Evolutionary conservation across 2,888 invertebrate genomes (phyloP).

Genomic region (Noctuana brunneofusca): DNA sequence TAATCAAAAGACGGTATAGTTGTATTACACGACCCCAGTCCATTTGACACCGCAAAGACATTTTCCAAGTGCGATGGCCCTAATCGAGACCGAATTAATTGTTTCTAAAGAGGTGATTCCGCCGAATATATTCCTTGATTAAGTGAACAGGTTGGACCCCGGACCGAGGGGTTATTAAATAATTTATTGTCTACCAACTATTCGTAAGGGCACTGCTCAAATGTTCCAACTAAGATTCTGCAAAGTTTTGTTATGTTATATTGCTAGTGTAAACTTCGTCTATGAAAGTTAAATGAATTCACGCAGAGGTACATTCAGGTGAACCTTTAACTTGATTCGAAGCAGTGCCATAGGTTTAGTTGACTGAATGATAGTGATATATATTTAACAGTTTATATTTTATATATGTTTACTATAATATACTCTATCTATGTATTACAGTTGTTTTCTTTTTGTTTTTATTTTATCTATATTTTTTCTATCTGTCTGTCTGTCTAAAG

Average conservation of each 20-base stretch:
- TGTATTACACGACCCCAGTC: slow-evolving; percentile 27
- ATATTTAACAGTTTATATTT: neutral
- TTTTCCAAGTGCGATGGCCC: slow-evolving; percentile 51
- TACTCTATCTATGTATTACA: no score
- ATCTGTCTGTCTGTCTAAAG: no score
- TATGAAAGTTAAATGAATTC: slow-evolving; percentile 66
- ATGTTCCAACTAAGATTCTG: slow-evolving; percentile 68
- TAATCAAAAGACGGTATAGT: slow-evolving; percentile 21
- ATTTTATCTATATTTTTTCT: no score
- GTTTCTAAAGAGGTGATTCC: slow-evolving; percentile 75
- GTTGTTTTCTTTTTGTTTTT: no score
- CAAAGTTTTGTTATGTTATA: slow-evolving; percentile 67
- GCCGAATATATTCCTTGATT: slow-evolving; percentile 72
- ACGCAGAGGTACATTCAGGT: slow-evolving; percentile 50
- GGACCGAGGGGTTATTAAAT: slow-evolving; percentile 75
- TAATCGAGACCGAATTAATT: slow-evolving; percentile 69
- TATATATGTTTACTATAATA: no score
- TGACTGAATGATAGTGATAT: neutral
- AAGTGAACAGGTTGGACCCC: slow-evolving; percentile 67
- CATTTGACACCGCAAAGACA: slow-evolving; percentile 44
- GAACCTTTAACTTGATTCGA: slow-evolving; percentile 33
- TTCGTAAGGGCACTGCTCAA: slow-evolving; percentile 66
- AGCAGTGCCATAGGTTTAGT: neutral
- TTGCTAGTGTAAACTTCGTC: slow-evolving; percentile 65
- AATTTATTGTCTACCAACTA: slow-evolving; percentile 79